phyloP scores from a whole-genome alignment of 2,888 invertebrate genomes.

The Drosophila subquinaria region DNA sequence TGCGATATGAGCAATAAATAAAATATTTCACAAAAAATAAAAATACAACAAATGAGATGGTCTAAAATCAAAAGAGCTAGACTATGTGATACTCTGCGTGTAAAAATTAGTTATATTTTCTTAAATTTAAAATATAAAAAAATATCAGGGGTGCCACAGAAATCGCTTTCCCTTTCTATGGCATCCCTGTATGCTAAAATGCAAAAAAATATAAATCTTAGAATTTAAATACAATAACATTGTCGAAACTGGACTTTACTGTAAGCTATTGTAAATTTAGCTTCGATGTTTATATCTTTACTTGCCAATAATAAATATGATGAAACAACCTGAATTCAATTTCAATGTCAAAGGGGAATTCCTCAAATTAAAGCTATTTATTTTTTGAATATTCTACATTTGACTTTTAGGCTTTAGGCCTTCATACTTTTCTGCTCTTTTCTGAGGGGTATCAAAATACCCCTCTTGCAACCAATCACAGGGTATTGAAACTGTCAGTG shows the following conservation, averaged over 20 bases:
- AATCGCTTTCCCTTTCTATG: no score
- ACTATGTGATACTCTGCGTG: background rate
- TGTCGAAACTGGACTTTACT: background rate
- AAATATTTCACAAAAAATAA: conserved; percentile 31
- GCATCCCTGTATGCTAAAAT: no score
- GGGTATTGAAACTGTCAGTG: conserved; percentile 60
- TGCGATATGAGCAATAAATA: conserved; percentile 58
- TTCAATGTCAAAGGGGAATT: background rate
- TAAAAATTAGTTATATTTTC: no score
- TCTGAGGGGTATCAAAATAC: background rate
- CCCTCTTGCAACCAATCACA: background rate
- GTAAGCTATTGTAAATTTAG: background rate
- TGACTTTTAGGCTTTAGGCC: background rate
- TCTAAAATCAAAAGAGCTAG: background rate
- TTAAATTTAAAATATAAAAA: background rate
- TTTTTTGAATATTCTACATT: background rate
- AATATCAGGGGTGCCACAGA: background rate
- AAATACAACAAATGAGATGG: conserved; percentile 15
- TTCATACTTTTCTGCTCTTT: background rate
- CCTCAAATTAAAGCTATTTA: background rate
- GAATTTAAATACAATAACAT: background rate
- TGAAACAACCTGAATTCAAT: background rate
- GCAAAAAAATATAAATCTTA: background rate
- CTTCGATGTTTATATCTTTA: background rate
- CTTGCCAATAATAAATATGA: background rate